phyloP scores from a whole-genome alignment of 2,888 invertebrate genomes.

The Orthosia incerta region DNA sequence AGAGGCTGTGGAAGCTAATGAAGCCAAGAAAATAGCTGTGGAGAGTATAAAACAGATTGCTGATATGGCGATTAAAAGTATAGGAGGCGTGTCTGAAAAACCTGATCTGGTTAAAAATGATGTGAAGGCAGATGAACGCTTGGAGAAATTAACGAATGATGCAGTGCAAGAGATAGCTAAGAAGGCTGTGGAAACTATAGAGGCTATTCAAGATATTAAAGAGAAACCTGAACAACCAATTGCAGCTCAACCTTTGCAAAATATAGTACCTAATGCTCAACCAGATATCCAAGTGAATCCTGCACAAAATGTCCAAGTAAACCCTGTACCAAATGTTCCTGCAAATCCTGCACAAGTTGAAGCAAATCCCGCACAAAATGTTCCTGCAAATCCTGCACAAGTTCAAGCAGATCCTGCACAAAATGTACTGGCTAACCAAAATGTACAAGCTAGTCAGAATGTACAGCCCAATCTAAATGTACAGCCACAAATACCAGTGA shows the following conservation, averaged over 20 bases:
- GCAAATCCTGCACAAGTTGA: slow-evolving; percentile 5
- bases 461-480: slow-evolving; percentile 16
- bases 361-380: not conserved
- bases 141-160: slow-evolving; percentile 80
- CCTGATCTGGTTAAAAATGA: slow-evolving; percentile 69
- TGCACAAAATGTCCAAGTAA: slow-evolving; percentile 29
- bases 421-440: not conserved
- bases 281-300: slow-evolving; percentile 7
- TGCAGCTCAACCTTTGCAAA: slow-evolving; percentile 21
- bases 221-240: slow-evolving; percentile 67
- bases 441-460: slow-evolving; percentile 1
- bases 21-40: slow-evolving; percentile 88
- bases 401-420: not conserved
- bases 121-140: slow-evolving; percentile 74
- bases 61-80: slow-evolving; percentile 86
- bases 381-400: not conserved
- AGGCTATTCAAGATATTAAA: slow-evolving; percentile 86
- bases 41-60: slow-evolving; percentile 90
- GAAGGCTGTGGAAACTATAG: slow-evolving; percentile 84
- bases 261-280: slow-evolving; percentile 28
- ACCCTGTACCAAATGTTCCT: slow-evolving; percentile 22
- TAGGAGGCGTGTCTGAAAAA: slow-evolving; percentile 84
- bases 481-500: slow-evolving; percentile 25
- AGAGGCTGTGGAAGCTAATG: slow-evolving; percentile 80
- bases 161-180: slow-evolving; percentile 89